These are phyloP conservation scores for Conopomorpha cramerella DNA, from an alignment of 1,140 invertebrate species.

Conservation along the genomic window DNA sequence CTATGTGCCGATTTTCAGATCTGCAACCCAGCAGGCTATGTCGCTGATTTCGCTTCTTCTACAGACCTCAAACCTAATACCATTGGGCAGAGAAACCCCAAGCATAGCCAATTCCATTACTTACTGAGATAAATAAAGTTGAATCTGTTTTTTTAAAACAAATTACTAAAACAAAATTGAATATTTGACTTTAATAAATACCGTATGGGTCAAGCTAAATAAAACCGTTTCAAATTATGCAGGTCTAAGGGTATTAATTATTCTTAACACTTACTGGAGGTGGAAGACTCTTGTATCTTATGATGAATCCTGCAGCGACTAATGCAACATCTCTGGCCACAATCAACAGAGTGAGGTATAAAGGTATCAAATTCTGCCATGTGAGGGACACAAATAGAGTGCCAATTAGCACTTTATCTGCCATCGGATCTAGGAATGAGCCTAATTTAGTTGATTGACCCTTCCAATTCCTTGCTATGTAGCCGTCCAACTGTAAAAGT, in stretches of 20 bases:
- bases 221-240: too few species aligned
- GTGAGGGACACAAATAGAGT: conserved; percentile 88
- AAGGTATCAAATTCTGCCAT: conserved; percentile 83
- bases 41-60: too few species aligned
- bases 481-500: conserved; percentile 86
- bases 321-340: conserved; percentile 83
- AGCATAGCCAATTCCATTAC: too few species aligned
- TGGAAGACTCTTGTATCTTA: conserved; percentile 87
- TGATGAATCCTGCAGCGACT: conserved; percentile 81
- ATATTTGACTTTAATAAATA: too few species aligned
- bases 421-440: conserved; percentile 95
- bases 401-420: conserved; percentile 94
- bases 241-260: background rate
- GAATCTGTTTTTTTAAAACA: too few species aligned
- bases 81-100: too few species aligned
- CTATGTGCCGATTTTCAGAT: too few species aligned
- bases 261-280: conserved; percentile 73
- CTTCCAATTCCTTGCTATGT: conserved; percentile 90
- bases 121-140: too few species aligned
- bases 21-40: too few species aligned
- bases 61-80: too few species aligned
- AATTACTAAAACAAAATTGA: too few species aligned
- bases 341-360: conserved; percentile 83
- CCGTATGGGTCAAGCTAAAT: too few species aligned
- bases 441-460: conserved; percentile 91